Evolutionary conservation across 2,888 invertebrate species (phyloP).

Genomic region (Eupithecia insigniata): DNA sequence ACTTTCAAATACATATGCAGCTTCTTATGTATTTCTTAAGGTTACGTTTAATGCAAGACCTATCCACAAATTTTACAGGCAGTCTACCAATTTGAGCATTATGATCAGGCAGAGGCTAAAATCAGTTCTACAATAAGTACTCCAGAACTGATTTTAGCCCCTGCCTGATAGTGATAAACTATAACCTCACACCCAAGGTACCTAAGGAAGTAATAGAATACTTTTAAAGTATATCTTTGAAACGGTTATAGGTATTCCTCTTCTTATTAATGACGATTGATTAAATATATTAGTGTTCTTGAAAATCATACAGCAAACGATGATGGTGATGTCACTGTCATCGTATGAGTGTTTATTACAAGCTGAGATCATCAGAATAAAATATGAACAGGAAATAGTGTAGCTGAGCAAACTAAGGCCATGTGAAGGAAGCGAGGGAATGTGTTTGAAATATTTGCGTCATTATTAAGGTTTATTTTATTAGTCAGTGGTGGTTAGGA

Average conservation of each 20-base stretch:
- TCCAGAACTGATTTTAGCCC: too few species aligned
- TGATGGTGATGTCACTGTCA: conserved; percentile 77
- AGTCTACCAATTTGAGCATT: background rate
- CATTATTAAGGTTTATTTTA: conserved; percentile 19
- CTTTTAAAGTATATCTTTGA: background rate
- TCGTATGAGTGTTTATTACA: conserved; percentile 59
- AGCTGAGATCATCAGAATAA: conserved; percentile 73
- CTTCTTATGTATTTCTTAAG: conserved; percentile 4
- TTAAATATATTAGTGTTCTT: background rate
- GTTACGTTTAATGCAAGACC: background rate
- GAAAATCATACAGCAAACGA: conserved; percentile 47
- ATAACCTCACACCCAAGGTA: too few species aligned
- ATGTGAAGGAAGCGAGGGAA: conserved; percentile 37
- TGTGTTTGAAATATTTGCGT: conserved; percentile 30
- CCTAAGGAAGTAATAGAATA: background rate
- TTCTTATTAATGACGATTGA: background rate
- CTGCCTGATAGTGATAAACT: too few species aligned
- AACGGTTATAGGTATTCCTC: background rate
- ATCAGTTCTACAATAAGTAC: background rate
- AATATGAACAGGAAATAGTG: conserved; percentile 51
- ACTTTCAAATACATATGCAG: conserved; percentile 18
- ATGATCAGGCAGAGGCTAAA: background rate
- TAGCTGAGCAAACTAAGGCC: conserved; percentile 46
- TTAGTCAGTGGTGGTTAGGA: conserved; percentile 8
- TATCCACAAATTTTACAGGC: background rate